A percentile compares a stretch with the other conserved stretches of the same genome.
Conservation (phyloP, 1,140 invertebrate species). For the Idris sp. region DNA sequence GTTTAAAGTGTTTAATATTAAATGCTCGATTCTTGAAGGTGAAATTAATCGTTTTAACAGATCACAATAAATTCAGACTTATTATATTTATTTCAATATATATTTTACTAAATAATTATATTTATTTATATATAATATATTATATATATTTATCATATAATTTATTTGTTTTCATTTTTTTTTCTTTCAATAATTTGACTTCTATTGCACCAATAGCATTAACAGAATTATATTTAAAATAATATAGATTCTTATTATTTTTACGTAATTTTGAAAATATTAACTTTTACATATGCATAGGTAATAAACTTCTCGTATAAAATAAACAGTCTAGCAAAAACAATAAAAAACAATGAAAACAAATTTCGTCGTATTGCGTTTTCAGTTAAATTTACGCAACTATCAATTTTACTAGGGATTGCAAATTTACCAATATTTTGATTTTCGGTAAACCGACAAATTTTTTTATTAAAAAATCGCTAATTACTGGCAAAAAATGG, state of each 20-base stretch:
- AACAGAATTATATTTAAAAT: slow-evolving; percentile 31
- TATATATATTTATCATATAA: slow-evolving; percentile 18
- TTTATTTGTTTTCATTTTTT: slow-evolving; percentile 8
- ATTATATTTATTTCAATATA: slow-evolving; percentile 51
- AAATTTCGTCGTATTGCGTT: slow-evolving; percentile 25
- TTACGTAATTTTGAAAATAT: slow-evolving; percentile 7
- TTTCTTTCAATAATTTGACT: slow-evolving; percentile 27
- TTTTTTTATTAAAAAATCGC: no score
- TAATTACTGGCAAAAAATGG: no score
- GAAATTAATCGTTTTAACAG: slow-evolving; percentile 37
- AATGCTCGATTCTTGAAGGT: slow-evolving; percentile 43
- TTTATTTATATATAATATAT: no score
- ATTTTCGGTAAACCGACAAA: no score
- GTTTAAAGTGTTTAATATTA: slow-evolving; percentile 27
- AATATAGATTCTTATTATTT: slow-evolving; percentile 1
- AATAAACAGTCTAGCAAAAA: slow-evolving; percentile 34
- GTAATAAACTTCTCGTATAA: slow-evolving; percentile 46
- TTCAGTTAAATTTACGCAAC: no score
- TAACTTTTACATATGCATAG: slow-evolving; percentile 14
- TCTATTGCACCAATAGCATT: slow-evolving; percentile 10
- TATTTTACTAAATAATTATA: no score
- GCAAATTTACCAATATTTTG: no score
- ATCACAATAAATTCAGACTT: slow-evolving; percentile 52
- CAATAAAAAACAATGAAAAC: slow-evolving; percentile 29
- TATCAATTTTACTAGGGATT: no score